Percentiles rank a stretch among this genome's conserved stretches.
These are phyloP conservation scores for Axis porcinus DNA, from an alignment of 2,113 vertebrate genomes.

Conservation along the genomic window DNA sequence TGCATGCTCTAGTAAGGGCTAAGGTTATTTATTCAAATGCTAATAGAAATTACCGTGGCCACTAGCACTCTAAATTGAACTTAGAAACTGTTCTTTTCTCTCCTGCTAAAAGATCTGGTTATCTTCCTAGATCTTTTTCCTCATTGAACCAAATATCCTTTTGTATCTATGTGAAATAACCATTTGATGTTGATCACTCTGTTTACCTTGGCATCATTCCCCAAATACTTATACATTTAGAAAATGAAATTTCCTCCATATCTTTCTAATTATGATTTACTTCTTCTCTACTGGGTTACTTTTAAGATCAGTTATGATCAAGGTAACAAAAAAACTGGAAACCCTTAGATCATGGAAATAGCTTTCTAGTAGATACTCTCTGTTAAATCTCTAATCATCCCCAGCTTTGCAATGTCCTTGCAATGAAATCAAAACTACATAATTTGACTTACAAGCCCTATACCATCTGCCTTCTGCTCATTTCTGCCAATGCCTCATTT, in stretches of 20 bases:
- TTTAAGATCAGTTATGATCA: slow-evolving; percentile 2
- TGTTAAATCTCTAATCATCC: background rate
- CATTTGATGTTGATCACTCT: background rate
- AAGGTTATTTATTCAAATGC: slow-evolving; percentile 60
- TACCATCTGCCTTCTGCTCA: slow-evolving; percentile 20
- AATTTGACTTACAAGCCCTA: background rate
- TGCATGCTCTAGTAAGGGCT: slow-evolving; percentile 32
- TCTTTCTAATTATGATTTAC: background rate
- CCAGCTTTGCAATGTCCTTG: background rate
- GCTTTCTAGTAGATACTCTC: background rate
- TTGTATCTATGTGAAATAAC: background rate
- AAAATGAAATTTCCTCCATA: background rate
- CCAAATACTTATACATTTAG: slow-evolving; percentile 19
- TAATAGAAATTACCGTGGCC: slow-evolving; percentile 45
- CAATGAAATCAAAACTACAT: slow-evolving; percentile 33
- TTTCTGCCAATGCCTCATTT: slow-evolving; percentile 14
- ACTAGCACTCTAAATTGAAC: slow-evolving; percentile 15
- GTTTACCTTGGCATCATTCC: background rate
- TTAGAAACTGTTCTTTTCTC: slow-evolving; percentile 40
- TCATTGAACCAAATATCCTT: slow-evolving; percentile 3
- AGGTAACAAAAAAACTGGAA: slow-evolving; percentile 22
- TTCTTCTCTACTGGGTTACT: background rate
- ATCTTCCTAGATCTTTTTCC: background rate
- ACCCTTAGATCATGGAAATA: background rate
- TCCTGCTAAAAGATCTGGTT: slow-evolving; percentile 3